A percentile compares a stretch with the other conserved stretches of the same genome.
These are phyloP conservation scores for Sarotherodon lohbergeri DNA, from an alignment of 2,113 vertebrate species.

Conservation along the genomic window DNA sequence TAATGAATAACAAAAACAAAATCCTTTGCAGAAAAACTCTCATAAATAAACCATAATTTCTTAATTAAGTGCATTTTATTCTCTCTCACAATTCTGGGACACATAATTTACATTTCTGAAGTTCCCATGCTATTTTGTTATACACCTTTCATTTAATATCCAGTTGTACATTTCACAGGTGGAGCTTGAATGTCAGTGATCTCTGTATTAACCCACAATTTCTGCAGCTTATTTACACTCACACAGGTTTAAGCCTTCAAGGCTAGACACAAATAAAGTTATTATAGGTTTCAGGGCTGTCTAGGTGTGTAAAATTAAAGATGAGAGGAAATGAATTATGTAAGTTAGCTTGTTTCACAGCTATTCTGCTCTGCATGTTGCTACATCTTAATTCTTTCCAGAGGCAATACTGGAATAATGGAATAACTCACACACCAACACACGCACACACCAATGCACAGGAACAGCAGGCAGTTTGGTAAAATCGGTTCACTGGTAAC, in stretches of 20 bases:
- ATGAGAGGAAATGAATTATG: constrained; percentile 4
- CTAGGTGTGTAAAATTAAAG: constrained; percentile 30
- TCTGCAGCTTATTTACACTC: constrained; percentile 18
- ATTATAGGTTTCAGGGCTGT: constrained; percentile 23
- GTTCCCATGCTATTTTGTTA: background rate
- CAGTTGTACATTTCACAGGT: background rate
- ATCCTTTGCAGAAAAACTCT: background rate
- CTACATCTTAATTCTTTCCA: constrained; percentile 43
- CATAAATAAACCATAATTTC: background rate
- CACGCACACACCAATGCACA: background rate
- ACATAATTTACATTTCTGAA: background rate
- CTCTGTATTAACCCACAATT: background rate
- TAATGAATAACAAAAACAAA: background rate
- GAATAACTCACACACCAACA: background rate
- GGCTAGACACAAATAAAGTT: constrained; percentile 28
- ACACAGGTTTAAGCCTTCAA: background rate
- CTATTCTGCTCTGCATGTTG: constrained; percentile 11
- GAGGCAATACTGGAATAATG: constrained; percentile 2
- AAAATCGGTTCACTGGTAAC: constrained; percentile 46
- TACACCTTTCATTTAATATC: background rate
- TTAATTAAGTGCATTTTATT: background rate
- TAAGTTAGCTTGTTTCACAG: constrained; percentile 32
- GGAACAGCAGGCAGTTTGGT: constrained; percentile 20
- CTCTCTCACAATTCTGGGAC: background rate
- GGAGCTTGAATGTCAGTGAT: background rate